Base-by-base conservation (phyloP, 2,888 invertebrate species). In the Listrodromus nycthemerus region DNA sequence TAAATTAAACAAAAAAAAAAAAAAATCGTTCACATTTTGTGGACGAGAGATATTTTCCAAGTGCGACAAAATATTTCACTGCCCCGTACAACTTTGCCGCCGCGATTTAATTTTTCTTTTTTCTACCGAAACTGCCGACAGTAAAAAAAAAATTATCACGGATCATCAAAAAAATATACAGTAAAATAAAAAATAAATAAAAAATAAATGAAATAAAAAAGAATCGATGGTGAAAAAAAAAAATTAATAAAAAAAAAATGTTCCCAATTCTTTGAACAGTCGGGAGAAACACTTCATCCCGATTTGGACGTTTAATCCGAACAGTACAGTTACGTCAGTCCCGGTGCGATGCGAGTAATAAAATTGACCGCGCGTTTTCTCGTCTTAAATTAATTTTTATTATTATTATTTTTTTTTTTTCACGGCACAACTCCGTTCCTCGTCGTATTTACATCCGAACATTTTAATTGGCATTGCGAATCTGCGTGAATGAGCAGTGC, bases 381-480 rank as follows among this genome's bases (percentile, higher is more conserved):
- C 55, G 10, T 16, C 24, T 70, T 21, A 45, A 55, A 7, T 19
- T 55, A 24, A 27, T 13, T 33, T 8, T 37, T 48, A 48, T 67
- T 4, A 27, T 7, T 50, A 37, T 63, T 55, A n/a, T 30, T 65
- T 33, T 55, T 33, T 65, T 71, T 55, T 41, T 8, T 65, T 55
- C 6, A 19, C 55, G 30, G 13, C 58, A 27, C 27, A 16, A 4
- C 48, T 24, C 67, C 30, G 16, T 69, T 69, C 37, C 19, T 13
- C 16, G 37, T 61, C 41, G 27, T 76, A 73, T 80, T 80, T 76
- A 61, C 75, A 75, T 83, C 41, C 63, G 37, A 19, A 66, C 67
- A 55, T 74, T 80, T 84, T 84, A 84, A 84, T 78, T 77, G 83
- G 67, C 66, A 30, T 80, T 80, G 55, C 69, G 76, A 77, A 45